phyloP scores from a whole-genome alignment of 1,140 invertebrate species.

The Cyrtorhinus lividipennis region DNA sequence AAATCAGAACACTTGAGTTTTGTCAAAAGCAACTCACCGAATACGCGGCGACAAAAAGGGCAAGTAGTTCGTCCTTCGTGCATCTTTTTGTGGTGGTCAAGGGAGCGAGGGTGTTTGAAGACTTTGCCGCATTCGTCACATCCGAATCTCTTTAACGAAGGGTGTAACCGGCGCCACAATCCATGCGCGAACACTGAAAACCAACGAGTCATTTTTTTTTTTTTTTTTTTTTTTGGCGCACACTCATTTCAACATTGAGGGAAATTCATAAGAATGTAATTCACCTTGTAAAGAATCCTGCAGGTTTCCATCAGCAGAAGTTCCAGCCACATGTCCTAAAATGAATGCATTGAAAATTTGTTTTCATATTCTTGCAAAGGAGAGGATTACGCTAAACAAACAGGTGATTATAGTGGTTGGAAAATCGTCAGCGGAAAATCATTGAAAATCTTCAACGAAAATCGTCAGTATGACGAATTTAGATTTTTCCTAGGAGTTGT shows the following conservation, averaged over 20 bases:
- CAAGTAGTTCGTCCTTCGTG: constrained; percentile 58
- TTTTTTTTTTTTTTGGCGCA: too few relatives aligned
- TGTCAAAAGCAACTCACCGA: constrained; percentile 35
- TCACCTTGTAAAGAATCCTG: constrained; percentile 20
- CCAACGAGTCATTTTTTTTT: not conserved
- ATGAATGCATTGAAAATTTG: too few relatives aligned
- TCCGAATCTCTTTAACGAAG: constrained; percentile 24
- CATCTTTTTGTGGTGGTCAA: constrained; percentile 57
- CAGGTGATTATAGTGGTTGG: too few relatives aligned
- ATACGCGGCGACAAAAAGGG: constrained; percentile 42
- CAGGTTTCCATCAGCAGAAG: constrained; percentile 14
- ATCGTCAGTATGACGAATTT: too few relatives aligned
- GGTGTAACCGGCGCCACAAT: constrained; percentile 18
- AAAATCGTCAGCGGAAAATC: too few relatives aligned
- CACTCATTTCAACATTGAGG: too few relatives aligned
- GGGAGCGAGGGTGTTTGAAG: constrained; percentile 58
- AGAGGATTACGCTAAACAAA: too few relatives aligned
- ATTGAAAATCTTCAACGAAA: too few relatives aligned
- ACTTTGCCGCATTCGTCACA: constrained; percentile 55
- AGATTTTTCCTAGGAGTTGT: too few relatives aligned
- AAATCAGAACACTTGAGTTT: too few relatives aligned
- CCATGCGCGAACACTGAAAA: constrained; percentile 19
- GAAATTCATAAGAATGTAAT: not conserved
- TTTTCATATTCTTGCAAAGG: too few relatives aligned
- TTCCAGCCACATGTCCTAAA: constrained; percentile 9